These are phyloP conservation scores for Corydoras maculifer DNA, from an alignment of 2,113 vertebrate species.

Conservation along the genomic window DNA sequence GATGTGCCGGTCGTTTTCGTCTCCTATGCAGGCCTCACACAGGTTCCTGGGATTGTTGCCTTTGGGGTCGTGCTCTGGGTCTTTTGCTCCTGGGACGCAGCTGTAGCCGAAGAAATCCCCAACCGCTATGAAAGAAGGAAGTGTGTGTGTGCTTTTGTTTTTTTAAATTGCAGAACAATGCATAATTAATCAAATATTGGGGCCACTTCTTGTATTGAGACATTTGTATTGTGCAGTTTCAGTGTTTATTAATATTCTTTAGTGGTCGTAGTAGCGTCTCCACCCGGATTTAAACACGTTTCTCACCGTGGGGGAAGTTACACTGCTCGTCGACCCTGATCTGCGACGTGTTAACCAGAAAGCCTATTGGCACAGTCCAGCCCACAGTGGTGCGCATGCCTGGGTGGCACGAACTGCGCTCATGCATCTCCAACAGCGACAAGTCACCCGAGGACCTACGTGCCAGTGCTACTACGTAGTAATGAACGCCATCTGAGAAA, in stretches of 20 bases:
- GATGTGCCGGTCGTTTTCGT: constrained; percentile 70
- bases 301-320: constrained; percentile 69
- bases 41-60: constrained; percentile 74
- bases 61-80: constrained; percentile 64
- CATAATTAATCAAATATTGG: not conserved
- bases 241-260: not conserved
- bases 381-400: constrained; percentile 72
- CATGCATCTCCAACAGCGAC: constrained; percentile 74
- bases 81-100: constrained; percentile 68
- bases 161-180: not conserved
- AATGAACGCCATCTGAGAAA: constrained; percentile 61
- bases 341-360: constrained; percentile 73
- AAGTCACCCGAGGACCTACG: constrained; percentile 67
- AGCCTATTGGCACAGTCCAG: constrained; percentile 73
- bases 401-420: constrained; percentile 72
- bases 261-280: not conserved
- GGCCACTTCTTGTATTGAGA: too few relatives aligned
- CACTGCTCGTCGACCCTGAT: constrained; percentile 70
- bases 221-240: not conserved
- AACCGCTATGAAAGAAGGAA: constrained; percentile 50
- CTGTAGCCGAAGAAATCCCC: constrained; percentile 75
- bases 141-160: too few relatives aligned
- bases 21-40: constrained; percentile 72
- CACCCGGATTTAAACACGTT: not conserved
- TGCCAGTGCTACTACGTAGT: constrained; percentile 70